Evolutionary conservation across 2,113 vertebrate species (phyloP).

Genomic region (Bothrops jararaca): DNA sequence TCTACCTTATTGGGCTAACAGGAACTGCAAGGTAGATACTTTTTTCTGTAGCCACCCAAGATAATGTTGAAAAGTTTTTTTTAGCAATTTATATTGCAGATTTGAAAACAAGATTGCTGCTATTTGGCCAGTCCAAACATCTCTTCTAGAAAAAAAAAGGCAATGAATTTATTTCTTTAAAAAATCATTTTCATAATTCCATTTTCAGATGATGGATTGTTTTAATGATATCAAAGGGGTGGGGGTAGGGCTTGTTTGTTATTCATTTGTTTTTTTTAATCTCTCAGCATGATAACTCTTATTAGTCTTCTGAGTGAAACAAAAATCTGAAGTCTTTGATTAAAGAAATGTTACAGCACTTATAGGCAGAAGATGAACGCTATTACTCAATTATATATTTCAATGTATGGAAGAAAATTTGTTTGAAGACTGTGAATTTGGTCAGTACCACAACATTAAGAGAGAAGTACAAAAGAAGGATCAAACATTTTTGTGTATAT

Average conservation of each 20-base stretch:
- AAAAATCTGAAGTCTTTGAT: not conserved
- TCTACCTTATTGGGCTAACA: not conserved
- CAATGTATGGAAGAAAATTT: not conserved
- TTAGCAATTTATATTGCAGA: not conserved
- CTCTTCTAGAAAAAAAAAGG: not conserved
- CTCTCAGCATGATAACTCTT: not conserved
- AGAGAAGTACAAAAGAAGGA: not conserved
- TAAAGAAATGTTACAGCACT: not conserved
- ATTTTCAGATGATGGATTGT: conserved; percentile 16
- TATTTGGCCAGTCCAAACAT: not conserved
- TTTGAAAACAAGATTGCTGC: not conserved
- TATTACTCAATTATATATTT: conserved; percentile 10
- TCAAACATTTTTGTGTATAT: not conserved
- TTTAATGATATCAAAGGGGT: not conserved
- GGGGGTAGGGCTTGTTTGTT: not conserved
- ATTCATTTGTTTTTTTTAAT: not conserved
- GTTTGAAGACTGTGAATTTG: not conserved
- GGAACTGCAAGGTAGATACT: not conserved
- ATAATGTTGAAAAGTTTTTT: not conserved
- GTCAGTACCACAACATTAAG: not conserved
- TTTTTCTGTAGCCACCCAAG: not conserved
- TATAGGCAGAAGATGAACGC: not conserved
- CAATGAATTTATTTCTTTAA: not conserved
- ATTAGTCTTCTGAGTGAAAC: not conserved
- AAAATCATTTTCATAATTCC: not conserved